These are phyloP conservation scores for Anodontia alba DNA, from an alignment of 2,888 invertebrate genomes.

Conservation along the genomic window DNA sequence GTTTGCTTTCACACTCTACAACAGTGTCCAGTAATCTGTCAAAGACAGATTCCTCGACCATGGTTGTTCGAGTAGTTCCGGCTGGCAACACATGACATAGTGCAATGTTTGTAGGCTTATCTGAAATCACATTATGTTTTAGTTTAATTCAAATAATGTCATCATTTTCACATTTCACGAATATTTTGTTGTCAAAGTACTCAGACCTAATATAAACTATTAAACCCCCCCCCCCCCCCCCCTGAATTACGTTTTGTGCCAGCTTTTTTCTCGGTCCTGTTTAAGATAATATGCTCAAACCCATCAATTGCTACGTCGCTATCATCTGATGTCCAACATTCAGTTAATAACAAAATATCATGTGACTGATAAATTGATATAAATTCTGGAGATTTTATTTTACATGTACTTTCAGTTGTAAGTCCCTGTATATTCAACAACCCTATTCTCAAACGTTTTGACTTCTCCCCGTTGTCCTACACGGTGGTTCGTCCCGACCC, in stretches of 20 bases:
- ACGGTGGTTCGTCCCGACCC: too few relatives aligned
- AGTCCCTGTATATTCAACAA: background rate
- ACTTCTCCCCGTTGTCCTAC: constrained; percentile 2
- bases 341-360: background rate
- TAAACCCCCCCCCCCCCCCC: too few relatives aligned
- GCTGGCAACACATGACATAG: background rate
- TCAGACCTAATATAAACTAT: background rate
- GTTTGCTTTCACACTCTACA: too few relatives aligned
- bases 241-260: background rate
- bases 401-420: background rate
- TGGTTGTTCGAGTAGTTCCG: too few relatives aligned
- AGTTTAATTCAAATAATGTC: background rate
- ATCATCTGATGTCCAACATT: background rate
- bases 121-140: background rate
- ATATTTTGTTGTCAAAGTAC: background rate
- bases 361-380: background rate
- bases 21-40: too few relatives aligned
- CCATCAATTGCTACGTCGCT: background rate
- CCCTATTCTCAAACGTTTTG: too few relatives aligned
- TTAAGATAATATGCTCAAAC: background rate
- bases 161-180: background rate
- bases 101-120: background rate
- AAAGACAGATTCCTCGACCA: too few relatives aligned
- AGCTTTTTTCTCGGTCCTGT: background rate
- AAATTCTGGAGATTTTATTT: background rate